These are phyloP conservation scores for Atopsyche davidsoni DNA, from an alignment of 1,140 invertebrate species.

Conservation along the genomic window DNA sequence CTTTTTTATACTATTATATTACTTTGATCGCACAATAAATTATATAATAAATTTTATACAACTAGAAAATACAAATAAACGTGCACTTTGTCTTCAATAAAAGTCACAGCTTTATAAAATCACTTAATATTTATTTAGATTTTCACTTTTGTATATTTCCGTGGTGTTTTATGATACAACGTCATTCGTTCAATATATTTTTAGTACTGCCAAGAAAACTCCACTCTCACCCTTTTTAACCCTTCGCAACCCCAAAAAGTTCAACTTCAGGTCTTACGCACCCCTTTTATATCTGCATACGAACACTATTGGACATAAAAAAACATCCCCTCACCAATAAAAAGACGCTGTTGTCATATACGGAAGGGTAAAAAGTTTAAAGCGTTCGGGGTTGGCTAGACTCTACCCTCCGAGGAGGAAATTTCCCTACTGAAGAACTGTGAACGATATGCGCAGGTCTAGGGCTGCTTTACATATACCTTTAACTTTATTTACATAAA, in stretches of 20 bases:
- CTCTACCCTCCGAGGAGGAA: constrained; percentile 8
- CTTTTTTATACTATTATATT: no score
- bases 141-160: no score
- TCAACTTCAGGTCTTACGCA: constrained; percentile 4
- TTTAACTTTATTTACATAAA: constrained; percentile 17
- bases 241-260: background rate
- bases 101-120: no score
- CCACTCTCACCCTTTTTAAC: no score
- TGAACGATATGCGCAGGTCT: constrained; percentile 17
- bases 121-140: no score
- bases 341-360: constrained; percentile 14
- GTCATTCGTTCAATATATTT: no score
- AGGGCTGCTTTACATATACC: constrained; percentile 27
- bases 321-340: constrained; percentile 17
- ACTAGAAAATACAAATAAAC: no score
- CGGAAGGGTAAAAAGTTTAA: constrained; percentile 22
- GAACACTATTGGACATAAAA: constrained; percentile 7
- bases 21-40: no score
- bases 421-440: constrained; percentile 1
- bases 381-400: constrained; percentile 7
- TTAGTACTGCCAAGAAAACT: no score
- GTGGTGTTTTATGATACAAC: no score
- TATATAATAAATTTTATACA: no score
- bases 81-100: no score
- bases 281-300: constrained; percentile 7